Evolutionary conservation across 2,113 vertebrate genomes (phyloP).

Genomic region (Heterocephalus glaber): DNA sequence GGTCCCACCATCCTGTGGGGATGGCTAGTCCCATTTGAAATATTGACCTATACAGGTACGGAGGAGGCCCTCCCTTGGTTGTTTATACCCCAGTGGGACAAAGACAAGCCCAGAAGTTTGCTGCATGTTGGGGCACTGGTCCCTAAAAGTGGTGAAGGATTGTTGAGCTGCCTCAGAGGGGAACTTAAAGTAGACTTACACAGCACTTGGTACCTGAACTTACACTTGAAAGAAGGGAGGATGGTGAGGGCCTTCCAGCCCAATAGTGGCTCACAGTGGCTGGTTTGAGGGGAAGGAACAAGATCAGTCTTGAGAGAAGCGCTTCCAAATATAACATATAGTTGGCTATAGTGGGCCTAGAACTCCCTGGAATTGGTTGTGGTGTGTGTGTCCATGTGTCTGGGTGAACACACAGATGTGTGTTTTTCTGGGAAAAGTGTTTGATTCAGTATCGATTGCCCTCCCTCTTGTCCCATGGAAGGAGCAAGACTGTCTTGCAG

Average conservation of each 20-base stretch:
- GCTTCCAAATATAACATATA: not conserved
- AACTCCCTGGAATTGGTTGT: not conserved
- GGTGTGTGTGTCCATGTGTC: not conserved
- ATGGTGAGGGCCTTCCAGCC: not conserved
- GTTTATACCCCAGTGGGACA: not conserved
- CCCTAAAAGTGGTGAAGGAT: not conserved
- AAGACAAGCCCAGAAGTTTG: not conserved
- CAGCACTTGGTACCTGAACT: not conserved
- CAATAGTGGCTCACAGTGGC: not conserved
- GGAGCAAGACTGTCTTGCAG: not conserved
- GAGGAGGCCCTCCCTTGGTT: not conserved
- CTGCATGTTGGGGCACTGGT: not conserved
- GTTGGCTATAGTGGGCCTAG: not conserved
- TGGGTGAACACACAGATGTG: not conserved
- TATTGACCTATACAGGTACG: fast-evolving
- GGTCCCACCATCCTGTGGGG: not conserved
- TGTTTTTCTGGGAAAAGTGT: not conserved
- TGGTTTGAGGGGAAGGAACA: not conserved
- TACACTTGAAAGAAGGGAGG: not conserved
- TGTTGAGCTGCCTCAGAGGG: not conserved
- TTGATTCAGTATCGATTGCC: not conserved
- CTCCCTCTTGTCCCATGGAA: not conserved
- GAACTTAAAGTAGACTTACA: not conserved
- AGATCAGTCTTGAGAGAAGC: not conserved
- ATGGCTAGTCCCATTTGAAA: not conserved